These are phyloP conservation scores for Pseudoips prasinana DNA, from an alignment of 2,888 invertebrate genomes.

Conservation along the genomic window DNA sequence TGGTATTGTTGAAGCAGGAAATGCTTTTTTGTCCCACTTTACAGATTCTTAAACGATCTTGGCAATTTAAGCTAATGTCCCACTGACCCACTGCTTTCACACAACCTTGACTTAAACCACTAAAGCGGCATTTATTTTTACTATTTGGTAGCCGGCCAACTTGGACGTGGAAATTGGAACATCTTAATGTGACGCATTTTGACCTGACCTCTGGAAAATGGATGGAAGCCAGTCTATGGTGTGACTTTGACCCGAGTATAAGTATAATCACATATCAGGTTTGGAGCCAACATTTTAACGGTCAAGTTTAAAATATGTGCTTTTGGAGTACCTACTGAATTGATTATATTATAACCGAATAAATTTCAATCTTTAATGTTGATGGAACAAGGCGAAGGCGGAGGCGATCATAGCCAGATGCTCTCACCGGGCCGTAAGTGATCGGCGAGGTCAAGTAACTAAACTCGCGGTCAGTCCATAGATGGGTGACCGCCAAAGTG, in stretches of 20 bases:
- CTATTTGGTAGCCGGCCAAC: conserved; percentile 41
- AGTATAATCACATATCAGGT: conserved; percentile 13
- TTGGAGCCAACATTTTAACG: conserved; percentile 21
- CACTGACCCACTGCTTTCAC: conserved; percentile 36
- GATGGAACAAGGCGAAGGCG: too few species aligned
- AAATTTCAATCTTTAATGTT: too few species aligned
- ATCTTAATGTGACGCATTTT: conserved; percentile 28
- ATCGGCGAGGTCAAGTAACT: too few species aligned
- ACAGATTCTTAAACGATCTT: conserved; percentile 18
- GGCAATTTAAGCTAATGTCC: conserved; percentile 28
- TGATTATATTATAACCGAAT: too few species aligned
- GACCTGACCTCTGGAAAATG: conserved; percentile 23
- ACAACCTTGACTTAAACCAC: conserved; percentile 35
- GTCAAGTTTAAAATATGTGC: conserved; percentile 13
- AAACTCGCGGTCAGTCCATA: too few species aligned
- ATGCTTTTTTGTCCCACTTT: conserved; percentile 24
- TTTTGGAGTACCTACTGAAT: too few species aligned
- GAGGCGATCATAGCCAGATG: too few species aligned
- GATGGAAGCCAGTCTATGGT: conserved; percentile 40
- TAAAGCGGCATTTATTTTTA: conserved; percentile 28
- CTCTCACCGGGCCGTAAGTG: too few species aligned
- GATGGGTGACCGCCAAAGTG: too few species aligned
- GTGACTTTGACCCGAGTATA: conserved; percentile 45
- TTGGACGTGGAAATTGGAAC: conserved; percentile 28
- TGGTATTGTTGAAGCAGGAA: conserved; percentile 19